Base-by-base conservation (phyloP, 2,888 invertebrate species). In the Entomobrya proxima region DNA sequence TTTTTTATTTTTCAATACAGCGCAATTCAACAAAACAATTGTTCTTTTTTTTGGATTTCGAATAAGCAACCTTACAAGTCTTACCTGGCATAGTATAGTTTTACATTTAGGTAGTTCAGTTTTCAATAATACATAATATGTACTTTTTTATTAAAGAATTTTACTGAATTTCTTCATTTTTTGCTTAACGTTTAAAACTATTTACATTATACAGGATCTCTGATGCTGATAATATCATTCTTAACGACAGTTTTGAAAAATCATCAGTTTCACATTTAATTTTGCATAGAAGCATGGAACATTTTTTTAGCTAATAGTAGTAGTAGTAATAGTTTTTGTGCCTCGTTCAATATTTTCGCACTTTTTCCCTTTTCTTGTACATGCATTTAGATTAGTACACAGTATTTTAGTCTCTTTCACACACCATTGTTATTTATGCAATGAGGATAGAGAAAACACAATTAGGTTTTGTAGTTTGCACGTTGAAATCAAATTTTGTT, bases 21-120 rank as follows among this genome's bases (percentile, higher is more conserved):
- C 79, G 79, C 52, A 69, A 78, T 64, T 78, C 47, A 78, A 78
- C 78, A 67, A 78, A 79, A 69, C 79, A 79, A 32, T 61, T 58
- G 6, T 18, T 13, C 30, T 67, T 67, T 11, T 67, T 40, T 64
- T 2, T 55, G 18, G 32, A 61, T 61, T 35, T 61, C 61, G 18
- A 35, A 61, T 61, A 61, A 61, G 35, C 61, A 61, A 61, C 18
- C 61, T 61, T 61, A 61, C 32, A 61, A 13, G n/a, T n/a, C 18
- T 61, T 61, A 58, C 58, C 58, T 58, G 30, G n/a, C 35, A 35
- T 35, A 61, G 7, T 35, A 11, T 55, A n/a, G n/a, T 27, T 55
- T 24, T 55, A 55, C 55, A 55, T 1, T 27, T 55, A 55, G 27
- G 30, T 30, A 30, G 5, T 30, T 40, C 11, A 52, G 35, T 35